A percentile compares a stretch with the other conserved stretches of the same genome.
These are phyloP conservation scores for Matsumyia berberina DNA, from an alignment of 2,888 invertebrate genomes.

Conservation along the genomic window DNA sequence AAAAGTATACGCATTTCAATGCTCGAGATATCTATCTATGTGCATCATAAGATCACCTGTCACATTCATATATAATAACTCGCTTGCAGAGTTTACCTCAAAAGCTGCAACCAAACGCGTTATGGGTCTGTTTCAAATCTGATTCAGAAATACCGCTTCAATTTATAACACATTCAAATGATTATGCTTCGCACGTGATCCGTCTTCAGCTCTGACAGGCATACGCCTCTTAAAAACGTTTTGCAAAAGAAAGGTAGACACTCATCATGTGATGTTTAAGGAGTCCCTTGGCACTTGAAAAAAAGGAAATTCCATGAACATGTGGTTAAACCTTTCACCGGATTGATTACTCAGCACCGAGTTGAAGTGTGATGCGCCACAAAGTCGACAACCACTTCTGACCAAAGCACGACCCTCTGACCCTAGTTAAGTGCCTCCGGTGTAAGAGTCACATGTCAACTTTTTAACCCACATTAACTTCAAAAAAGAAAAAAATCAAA, in stretches of 20 bases:
- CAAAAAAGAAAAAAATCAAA: neutral
- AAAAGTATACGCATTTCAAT: too few species aligned
- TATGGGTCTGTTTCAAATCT: too few species aligned
- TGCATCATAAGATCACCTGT: too few species aligned
- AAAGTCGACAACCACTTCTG: neutral
- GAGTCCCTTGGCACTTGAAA: neutral
- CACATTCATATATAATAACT: too few species aligned
- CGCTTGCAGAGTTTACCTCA: too few species aligned
- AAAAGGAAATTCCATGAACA: neutral
- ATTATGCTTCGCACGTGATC: neutral
- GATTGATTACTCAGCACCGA: neutral
- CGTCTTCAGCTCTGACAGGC: neutral
- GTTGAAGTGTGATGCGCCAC: neutral
- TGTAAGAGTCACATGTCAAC: neutral
- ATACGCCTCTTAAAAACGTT: neutral
- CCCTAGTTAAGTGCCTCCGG: neutral
- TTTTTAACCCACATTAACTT: neutral
- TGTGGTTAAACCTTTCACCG: neutral
- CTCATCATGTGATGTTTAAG: neutral
- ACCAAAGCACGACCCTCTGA: neutral
- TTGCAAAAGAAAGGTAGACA: neutral
- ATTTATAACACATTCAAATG: neutral
- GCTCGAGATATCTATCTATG: too few species aligned
- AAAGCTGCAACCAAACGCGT: too few species aligned
- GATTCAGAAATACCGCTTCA: neutral